A percentile compares a stretch with the other conserved stretches of the same genome.
These are phyloP conservation scores for Azemiops feae DNA, from an alignment of 2,113 vertebrate species.

Conservation along the genomic window DNA sequence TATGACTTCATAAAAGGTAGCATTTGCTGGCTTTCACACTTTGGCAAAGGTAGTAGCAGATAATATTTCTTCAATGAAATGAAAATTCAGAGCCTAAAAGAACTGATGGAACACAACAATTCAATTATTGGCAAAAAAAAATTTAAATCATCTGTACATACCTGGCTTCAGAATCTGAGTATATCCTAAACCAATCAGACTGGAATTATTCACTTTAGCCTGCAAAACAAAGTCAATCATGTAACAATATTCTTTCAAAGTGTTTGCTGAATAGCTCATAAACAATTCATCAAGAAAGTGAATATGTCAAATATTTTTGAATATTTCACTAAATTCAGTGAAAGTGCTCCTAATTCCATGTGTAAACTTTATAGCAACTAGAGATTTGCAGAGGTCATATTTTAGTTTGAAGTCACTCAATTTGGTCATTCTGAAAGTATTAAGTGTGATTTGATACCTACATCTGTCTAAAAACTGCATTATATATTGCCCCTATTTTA, in stretches of 20 bases:
- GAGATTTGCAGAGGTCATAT: neutral
- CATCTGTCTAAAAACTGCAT: neutral
- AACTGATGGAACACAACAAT: neutral
- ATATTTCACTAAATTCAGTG: neutral
- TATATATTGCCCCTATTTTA: neutral
- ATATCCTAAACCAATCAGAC: constrained; percentile 94
- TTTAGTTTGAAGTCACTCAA: neutral
- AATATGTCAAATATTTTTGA: neutral
- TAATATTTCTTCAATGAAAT: neutral
- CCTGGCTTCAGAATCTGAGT: constrained; percentile 96
- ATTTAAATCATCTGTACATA: constrained; percentile 57
- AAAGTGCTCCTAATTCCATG: too few species aligned
- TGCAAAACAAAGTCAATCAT: constrained; percentile 55
- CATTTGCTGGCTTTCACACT: neutral
- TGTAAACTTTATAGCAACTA: neutral
- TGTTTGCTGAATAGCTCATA: neutral
- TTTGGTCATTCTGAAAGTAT: neutral
- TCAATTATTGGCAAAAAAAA: neutral
- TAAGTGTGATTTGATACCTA: neutral
- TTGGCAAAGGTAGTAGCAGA: neutral
- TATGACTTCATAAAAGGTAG: neutral
- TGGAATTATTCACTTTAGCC: constrained; percentile 99
- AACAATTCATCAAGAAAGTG: neutral
- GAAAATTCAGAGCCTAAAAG: neutral
- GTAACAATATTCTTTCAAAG: constrained; percentile 23